A percentile compares a stretch with the other conserved stretches of the same genome.
phyloP scores from a whole-genome alignment of 2,113 vertebrate genomes.

The Prochilodus magdalenae region DNA sequence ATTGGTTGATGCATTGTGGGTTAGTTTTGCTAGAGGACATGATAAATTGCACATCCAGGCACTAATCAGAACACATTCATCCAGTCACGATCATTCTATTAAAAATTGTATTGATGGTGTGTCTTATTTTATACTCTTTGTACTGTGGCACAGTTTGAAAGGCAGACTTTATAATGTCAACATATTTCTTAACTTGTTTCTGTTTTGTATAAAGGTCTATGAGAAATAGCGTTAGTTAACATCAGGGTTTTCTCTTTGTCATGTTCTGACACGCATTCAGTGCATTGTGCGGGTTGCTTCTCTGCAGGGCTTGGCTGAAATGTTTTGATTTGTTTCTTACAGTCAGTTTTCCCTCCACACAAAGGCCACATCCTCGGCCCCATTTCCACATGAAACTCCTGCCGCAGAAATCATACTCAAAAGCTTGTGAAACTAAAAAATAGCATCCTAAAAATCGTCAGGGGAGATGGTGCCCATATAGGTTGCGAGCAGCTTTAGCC shows the following conservation, averaged over 20 bases:
- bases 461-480: constrained; percentile 5
- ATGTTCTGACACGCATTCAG: constrained; percentile 28
- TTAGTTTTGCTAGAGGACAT: constrained; percentile 30
- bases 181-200: not conserved
- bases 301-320: constrained; percentile 40
- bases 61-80: constrained; percentile 5
- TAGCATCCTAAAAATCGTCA: constrained; percentile 31
- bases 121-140: not conserved
- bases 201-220: not conserved
- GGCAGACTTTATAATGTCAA: not conserved
- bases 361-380: constrained; percentile 38
- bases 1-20: constrained; percentile 19
- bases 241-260: constrained; percentile 49
- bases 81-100: not conserved
- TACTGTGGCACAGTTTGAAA: not conserved
- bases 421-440: constrained; percentile 44
- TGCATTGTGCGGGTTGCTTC: not conserved
- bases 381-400: constrained; percentile 47
- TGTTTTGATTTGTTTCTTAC: constrained; percentile 63
- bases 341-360: constrained; percentile 42
- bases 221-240: not conserved
- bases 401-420: constrained; percentile 57
- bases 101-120: not conserved
- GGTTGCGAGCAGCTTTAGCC: constrained; percentile 7
- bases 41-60: constrained; percentile 20